A percentile compares a stretch with the other conserved stretches of the same genome.
These are phyloP conservation scores for Lordiphosa fenestrarum DNA, from an alignment of 2,888 invertebrate genomes.

Conservation along the genomic window DNA sequence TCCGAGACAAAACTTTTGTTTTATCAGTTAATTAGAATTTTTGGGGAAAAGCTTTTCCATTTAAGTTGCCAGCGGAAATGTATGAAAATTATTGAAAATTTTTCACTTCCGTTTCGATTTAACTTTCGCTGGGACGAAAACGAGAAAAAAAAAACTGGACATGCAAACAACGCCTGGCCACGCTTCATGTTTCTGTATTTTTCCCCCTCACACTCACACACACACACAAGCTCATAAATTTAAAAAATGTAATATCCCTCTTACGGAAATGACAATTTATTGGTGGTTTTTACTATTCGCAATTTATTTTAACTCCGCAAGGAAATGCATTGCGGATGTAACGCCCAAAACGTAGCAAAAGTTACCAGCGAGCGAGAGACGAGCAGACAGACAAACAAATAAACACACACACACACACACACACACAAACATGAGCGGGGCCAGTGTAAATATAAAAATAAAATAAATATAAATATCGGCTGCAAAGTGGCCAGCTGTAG, in stretches of 20 bases:
- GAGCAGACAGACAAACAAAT: slow-evolving; percentile 39
- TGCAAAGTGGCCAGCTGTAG: slow-evolving; percentile 64
- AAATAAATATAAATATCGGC: slow-evolving; percentile 75
- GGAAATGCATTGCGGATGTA: slow-evolving; percentile 75
- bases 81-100: slow-evolving; percentile 48
- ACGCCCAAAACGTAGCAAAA: slow-evolving; percentile 57
- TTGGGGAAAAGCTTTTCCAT: slow-evolving; percentile 27
- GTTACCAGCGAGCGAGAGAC: slow-evolving; percentile 47
- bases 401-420: slow-evolving; percentile 29
- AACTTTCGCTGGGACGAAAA: slow-evolving; percentile 46
- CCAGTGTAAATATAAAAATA: slow-evolving; percentile 70
- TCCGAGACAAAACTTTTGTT: slow-evolving; percentile 26
- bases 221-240: slow-evolving; percentile 61
- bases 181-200: slow-evolving; percentile 15
- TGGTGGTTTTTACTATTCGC: slow-evolving; percentile 75
- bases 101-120: slow-evolving; percentile 61
- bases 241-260: slow-evolving; percentile 75
- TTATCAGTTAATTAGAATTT: slow-evolving; percentile 72
- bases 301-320: slow-evolving; percentile 74
- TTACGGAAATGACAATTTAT: slow-evolving; percentile 76
- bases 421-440: slow-evolving; percentile 46
- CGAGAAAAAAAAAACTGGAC: slow-evolving; percentile 38
- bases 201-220: slow-evolving; percentile 15
- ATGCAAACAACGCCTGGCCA: slow-evolving; percentile 18
- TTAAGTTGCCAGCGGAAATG: slow-evolving; percentile 50